phyloP scores from a whole-genome alignment of 2,888 invertebrate species.

The Hirtodrosophila cameraria region DNA sequence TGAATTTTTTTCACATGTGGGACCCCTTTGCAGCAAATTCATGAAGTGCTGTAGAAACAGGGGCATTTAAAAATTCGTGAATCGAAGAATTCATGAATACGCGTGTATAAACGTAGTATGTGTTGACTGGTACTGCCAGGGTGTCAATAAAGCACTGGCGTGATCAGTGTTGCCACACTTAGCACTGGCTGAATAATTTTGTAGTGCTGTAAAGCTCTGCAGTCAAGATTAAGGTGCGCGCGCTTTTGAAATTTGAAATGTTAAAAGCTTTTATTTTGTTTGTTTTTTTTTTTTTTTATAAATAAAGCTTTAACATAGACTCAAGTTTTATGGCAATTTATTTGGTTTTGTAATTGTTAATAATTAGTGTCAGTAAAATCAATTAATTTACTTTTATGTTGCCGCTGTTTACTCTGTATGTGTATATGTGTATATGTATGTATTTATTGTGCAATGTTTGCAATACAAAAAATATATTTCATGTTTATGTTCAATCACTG shows the following conservation, averaged over 20 bases:
- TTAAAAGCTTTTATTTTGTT: conserved; percentile 12
- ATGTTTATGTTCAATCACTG: background rate
- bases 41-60: too few relatives aligned
- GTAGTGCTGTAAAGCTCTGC: conserved; percentile 4
- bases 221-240: conserved; percentile 3
- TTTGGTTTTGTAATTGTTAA: conserved; percentile 25
- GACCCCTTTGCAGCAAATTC: too few relatives aligned
- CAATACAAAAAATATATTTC: background rate
- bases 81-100: too few relatives aligned
- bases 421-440: too few relatives aligned
- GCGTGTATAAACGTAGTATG: too few relatives aligned
- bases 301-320: conserved; percentile 22
- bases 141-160: too few relatives aligned
- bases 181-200: too few relatives aligned
- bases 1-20: too few relatives aligned
- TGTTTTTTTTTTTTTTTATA: too few relatives aligned
- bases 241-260: conserved; percentile 11
- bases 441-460: conserved; percentile 24
- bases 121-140: too few relatives aligned
- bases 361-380: conserved; percentile 37
- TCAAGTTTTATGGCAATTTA: conserved; percentile 15
- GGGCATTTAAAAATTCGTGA: too few relatives aligned
- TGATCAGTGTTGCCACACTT: background rate
- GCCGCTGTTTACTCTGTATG: conserved; percentile 18
- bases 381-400: conserved; percentile 35